Conservation (phyloP, 2,797 vertebrate genomes). For the Melanotaenia boesemani region DNA sequence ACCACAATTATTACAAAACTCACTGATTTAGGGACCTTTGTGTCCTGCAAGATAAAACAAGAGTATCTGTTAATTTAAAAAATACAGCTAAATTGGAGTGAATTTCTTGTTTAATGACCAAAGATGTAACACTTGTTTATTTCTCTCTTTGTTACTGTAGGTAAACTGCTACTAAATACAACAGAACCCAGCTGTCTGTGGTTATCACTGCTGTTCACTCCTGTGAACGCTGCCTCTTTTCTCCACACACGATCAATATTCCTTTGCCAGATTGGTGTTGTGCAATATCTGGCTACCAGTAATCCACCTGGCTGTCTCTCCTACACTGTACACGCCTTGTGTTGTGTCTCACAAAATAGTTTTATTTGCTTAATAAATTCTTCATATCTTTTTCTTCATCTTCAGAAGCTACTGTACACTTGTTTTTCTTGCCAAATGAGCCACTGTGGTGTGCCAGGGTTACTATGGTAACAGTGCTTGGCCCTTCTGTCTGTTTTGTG, state of each 20-base stretch:
- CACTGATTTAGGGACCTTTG: neutral
- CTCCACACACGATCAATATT: neutral
- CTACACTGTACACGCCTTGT: neutral
- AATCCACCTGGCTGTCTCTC: neutral
- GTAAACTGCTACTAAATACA: neutral
- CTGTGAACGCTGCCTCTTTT: neutral
- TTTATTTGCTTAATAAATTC: constrained; percentile 15
- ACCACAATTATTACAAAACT: neutral
- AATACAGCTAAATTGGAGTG: neutral
- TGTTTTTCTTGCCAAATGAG: constrained; percentile 35
- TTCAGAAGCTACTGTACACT: constrained; percentile 43
- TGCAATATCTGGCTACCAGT: neutral
- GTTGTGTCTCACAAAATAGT: neutral
- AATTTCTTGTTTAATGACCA: neutral
- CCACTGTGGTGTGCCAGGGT: constrained; percentile 51
- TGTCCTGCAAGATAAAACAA: neutral
- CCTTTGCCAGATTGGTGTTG: constrained; percentile 10
- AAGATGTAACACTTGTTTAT: no score
- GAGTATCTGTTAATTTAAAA: neutral
- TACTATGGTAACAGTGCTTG: constrained; percentile 66
- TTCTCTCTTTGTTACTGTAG: no score
- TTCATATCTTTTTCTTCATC: constrained; percentile 24
- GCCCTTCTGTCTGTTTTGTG: constrained; percentile 38
- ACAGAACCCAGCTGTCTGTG: neutral
- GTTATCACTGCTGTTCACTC: neutral